Evolutionary conservation across 2,113 vertebrate species (phyloP), one percentile per base, ranked within the genome.

Genomic region (Cyprinodon brontotheroides): DNA sequence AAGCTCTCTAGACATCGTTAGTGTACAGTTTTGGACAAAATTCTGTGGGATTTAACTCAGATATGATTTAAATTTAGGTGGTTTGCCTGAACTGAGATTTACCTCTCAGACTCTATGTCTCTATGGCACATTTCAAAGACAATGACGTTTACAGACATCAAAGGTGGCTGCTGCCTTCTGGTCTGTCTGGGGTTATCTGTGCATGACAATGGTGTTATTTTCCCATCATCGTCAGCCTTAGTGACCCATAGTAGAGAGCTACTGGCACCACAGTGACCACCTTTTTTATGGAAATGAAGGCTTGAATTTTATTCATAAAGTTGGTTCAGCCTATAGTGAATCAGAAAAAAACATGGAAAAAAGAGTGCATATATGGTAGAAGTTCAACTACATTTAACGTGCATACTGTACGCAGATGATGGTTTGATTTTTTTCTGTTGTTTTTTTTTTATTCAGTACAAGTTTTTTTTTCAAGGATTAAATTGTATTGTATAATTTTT

Each of bases 121-220:
- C 68, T 3, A 68, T 66, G 82, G 86, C 72, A 72, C 65, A 78
- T 88, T 65, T 84, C 43, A 63, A 77, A 84, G 79, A 92, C 92
- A 91, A 92, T 82, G 63, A 80, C 60, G 81, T 90, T 91, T 89
- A 86, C 81, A 82, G 81, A 67, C 65, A 22, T 71, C 57, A 74
- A 64, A 84, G 79, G 78, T 47, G 61, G 74, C 80, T 74, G 90
- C 74, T 65, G 89, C 80, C 89, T 89, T 76, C 74, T 84, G 70
- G 88, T 90, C 89, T 90, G 77, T 36, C 50, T 81, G 73, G 65
- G 57, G 57, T n/a, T 80, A 75, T 88, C 77, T 92, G 87, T 91
- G 86, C 86, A 93, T 93, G 86, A 93, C 91, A 92, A 93, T 91
- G 77, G 81, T 45, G 78, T 83, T 83, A 89, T 50, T 77, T 82